Evolutionary conservation across 2,113 vertebrate species (phyloP).

Genomic region (Esox niger): DNA sequence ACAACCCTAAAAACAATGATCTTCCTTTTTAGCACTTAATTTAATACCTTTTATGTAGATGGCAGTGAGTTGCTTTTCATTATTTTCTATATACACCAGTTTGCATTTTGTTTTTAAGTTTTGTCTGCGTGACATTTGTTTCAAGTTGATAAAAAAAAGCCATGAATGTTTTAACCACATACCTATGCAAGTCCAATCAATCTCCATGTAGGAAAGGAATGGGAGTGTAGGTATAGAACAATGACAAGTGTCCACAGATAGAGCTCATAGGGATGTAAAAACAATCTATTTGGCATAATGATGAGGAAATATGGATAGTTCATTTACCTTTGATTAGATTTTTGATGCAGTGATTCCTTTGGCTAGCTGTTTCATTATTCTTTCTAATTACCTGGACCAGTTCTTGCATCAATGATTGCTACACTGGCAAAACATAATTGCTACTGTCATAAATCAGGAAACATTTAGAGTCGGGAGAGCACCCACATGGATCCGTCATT

Average conservation of each 20-base stretch:
- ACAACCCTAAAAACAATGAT: too few relatives aligned
- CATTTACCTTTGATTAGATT: constrained; percentile 71
- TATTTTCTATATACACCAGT: too few relatives aligned
- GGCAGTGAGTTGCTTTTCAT: too few relatives aligned
- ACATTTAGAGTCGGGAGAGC: constrained; percentile 46
- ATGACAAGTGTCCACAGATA: constrained; percentile 51
- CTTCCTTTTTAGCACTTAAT: too few relatives aligned
- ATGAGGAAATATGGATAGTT: constrained; percentile 62
- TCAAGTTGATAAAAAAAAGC: too few relatives aligned
- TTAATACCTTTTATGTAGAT: too few relatives aligned
- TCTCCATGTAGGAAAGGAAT: constrained; percentile 38
- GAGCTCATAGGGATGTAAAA: constrained; percentile 58
- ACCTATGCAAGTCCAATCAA: constrained; percentile 56
- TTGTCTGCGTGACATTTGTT: too few relatives aligned
- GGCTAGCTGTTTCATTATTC: constrained; percentile 68
- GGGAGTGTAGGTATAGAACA: constrained; percentile 42
- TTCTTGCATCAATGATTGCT: constrained; percentile 57
- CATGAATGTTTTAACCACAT: constrained; percentile 20
- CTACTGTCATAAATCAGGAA: constrained; percentile 69
- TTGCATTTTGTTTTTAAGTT: too few relatives aligned
- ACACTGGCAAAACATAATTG: constrained; percentile 65
- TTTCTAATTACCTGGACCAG: constrained; percentile 72
- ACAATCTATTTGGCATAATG: constrained; percentile 62
- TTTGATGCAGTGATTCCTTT: constrained; percentile 63
- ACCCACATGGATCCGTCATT: constrained; percentile 44